Percentiles rank a stretch among this genome's conserved stretches.
Evolutionary conservation across 2,113 vertebrate genomes (phyloP).

Genomic region (Hemicordylus capensis): DNA sequence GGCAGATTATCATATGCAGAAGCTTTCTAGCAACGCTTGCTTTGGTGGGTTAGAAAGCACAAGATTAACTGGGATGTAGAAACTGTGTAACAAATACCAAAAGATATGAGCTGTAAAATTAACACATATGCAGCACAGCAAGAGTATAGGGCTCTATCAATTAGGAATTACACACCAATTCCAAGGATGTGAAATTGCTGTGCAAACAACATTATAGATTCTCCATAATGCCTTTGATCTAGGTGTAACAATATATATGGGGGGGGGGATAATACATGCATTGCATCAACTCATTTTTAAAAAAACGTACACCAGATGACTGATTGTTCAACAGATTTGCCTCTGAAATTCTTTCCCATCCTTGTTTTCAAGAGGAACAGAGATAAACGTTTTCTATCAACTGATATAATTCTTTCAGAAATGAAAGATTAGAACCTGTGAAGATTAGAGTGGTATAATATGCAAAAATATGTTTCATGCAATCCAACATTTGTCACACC

Average conservation of each 20-base stretch:
- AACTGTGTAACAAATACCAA: neutral
- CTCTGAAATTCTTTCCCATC: neutral
- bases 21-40: neutral
- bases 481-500: conserved; percentile 20
- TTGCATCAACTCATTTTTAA: neutral
- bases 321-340: neutral
- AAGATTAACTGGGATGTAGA: neutral
- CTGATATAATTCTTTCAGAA: neutral
- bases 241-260: no score
- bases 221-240: neutral
- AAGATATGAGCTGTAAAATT: neutral
- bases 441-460: neutral
- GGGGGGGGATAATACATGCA: neutral
- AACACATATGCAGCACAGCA: neutral
- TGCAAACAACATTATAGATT: neutral
- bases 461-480: neutral
- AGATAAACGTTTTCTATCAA: neutral
- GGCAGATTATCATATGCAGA: neutral
- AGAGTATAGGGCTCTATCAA: neutral
- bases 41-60: neutral
- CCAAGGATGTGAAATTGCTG: neutral
- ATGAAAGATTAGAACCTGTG: neutral
- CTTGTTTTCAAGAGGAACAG: fast-evolving
- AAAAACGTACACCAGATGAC: neutral
- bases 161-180: neutral